Evolutionary conservation across 2,113 vertebrate genomes (phyloP), one percentile per base, ranked within the genome.

Genomic region (Pluvialis apricaria): DNA sequence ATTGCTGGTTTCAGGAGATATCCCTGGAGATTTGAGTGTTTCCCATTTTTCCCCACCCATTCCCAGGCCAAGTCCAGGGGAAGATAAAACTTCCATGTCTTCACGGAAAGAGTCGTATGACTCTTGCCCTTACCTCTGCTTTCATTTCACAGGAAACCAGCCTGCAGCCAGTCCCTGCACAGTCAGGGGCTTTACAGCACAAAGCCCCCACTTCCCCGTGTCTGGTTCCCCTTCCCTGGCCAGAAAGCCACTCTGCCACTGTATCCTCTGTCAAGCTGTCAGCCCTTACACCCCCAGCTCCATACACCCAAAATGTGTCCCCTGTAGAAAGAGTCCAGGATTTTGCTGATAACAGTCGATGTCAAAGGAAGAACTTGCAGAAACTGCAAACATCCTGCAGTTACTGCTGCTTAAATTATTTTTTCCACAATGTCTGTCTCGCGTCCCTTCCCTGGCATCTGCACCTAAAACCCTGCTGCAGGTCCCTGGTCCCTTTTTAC

Each of bases 331-430:
- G 14, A 32, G 15, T 15, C 42, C 54, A 15, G 36, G 42, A 14
- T 19, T 57, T 92, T 88, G 9, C 42, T 60, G 58, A 2, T 16
- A 28, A 16, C 11, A 34, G 22, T 66, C 0, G 0, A 8, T 75
- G 8, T n/a, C 20, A 71, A 31, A 71, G 42, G 58, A 69, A 42
- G n/a, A 69, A 51, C 17, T 51, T 75, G 42, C 55, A 62, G 25
- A 83, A 8, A 5, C 79, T 40, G 73, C 32, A 57, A n/a, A 73
- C 13, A 64, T 2, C 15, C 60, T 18, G 36, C 68, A 36, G 17
- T 2, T 13, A 17, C 42, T 31, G 40, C 22, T 0, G 0, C 70
- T 78, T 36, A 4, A 18, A 29, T 10, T 51, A 7, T 11, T 54
- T 71, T 51, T 61, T 24, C 40, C 15, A 6, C 29, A 22, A 28